Percentiles rank a stretch among this genome's conserved stretches.
These are phyloP conservation scores for Aphaenogaster rudis DNA, from an alignment of 1,140 invertebrate species.

Conservation along the genomic window DNA sequence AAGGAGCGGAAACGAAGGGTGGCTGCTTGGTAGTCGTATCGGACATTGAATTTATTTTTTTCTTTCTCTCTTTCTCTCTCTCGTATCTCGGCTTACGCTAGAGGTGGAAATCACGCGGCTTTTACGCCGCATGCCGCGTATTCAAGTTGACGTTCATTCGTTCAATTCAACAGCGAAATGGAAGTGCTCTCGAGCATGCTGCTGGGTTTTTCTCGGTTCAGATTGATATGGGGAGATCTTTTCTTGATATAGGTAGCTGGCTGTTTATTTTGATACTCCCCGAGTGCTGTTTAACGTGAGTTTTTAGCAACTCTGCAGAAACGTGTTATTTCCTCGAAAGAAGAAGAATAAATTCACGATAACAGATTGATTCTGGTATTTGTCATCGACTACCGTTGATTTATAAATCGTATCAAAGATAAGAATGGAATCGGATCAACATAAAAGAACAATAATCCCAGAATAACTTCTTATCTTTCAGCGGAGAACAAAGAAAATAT, in stretches of 20 bases:
- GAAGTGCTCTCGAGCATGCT: constrained; percentile 1
- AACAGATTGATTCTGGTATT: constrained; percentile 8
- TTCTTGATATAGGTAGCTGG: neutral
- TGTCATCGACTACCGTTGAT: constrained; percentile 10
- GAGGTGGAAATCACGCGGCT: constrained; percentile 50
- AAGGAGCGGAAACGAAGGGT: constrained; percentile 67
- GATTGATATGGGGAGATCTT: constrained; percentile 26
- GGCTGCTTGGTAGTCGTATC: constrained; percentile 51
- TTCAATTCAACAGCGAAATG: constrained; percentile 16
- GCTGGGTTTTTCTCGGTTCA: neutral
- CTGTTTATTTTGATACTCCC: constrained; percentile 34
- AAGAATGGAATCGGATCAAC: neutral
- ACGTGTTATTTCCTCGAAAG: neutral
- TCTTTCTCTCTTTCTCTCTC: neutral
- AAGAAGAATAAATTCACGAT: neutral
- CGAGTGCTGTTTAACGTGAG: neutral
- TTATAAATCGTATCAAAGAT: constrained; percentile 36
- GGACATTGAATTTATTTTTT: constrained; percentile 63
- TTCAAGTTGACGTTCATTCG: constrained; percentile 35
- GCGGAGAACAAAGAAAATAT: constrained; percentile 16
- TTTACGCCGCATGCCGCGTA: constrained; percentile 1
- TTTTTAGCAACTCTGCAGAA: neutral
- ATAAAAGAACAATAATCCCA: constrained; percentile 13
- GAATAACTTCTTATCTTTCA: constrained; percentile 21
- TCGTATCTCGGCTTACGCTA: neutral